Conservation (phyloP, 1,140 invertebrate genomes). For the Metaphire vulgaris region DNA sequence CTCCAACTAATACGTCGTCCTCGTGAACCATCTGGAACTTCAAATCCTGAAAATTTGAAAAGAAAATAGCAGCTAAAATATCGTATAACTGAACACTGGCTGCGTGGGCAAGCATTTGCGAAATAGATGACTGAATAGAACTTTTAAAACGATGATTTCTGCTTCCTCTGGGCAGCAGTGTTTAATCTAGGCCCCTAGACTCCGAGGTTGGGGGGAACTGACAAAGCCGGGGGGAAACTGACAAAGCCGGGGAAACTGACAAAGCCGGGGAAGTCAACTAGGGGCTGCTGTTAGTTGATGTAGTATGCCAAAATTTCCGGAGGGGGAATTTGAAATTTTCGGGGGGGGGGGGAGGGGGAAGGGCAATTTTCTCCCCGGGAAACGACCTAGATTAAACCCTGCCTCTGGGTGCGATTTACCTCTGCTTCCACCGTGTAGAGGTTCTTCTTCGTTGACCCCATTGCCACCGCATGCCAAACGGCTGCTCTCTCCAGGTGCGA, state of each 20-base stretch:
- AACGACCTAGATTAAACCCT: no score
- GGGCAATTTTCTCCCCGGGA: no score
- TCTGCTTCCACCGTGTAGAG: not conserved
- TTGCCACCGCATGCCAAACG: not conserved
- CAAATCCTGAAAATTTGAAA: not conserved
- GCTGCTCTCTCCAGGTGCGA: not conserved
- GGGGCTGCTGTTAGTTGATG: not conserved
- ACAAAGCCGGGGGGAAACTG: not conserved
- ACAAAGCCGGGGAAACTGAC: not conserved
- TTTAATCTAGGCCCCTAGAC: not conserved
- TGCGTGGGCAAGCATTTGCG: not conserved
- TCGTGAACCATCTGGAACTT: not conserved
- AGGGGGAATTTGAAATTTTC: no score
- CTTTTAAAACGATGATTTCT: not conserved
- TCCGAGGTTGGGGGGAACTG: not conserved
- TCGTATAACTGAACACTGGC: not conserved
- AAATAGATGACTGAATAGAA: not conserved
- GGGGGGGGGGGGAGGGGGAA: no score
- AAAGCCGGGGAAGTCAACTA: not conserved
- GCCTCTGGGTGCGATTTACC: not conserved
- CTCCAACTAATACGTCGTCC: not conserved
- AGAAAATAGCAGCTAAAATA: not conserved
- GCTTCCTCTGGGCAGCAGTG: not conserved
- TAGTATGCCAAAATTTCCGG: not conserved
- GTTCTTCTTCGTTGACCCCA: not conserved